Base-by-base conservation (phyloP, 2,888 invertebrate genomes). In the Oxyteleia sp. region DNA sequence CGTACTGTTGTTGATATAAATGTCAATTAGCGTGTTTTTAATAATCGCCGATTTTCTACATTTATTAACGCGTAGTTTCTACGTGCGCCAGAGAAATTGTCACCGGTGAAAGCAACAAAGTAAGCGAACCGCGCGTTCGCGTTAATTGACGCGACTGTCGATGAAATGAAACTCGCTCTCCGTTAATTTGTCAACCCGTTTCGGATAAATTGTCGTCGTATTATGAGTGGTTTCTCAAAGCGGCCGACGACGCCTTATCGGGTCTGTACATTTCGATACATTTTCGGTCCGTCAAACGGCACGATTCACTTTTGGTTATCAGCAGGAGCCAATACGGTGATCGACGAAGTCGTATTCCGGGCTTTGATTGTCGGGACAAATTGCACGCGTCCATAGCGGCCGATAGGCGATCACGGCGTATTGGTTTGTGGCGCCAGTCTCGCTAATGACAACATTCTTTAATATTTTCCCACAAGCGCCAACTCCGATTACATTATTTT, bases 311-410 rank as follows among this genome's bases (percentile, higher is more conserved):
- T 43, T 55, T 71, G 68, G 84, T 90, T 90, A 91, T 91, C 90
- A 82, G 85, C 55, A 20, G 32, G 64, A 84, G 87, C 87, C 87
- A 89, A 88, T 88, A 86, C 32, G 16, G 89, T 88, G 87, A 90
- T 89, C 87, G 87, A 81, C 80, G 63, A 18, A 57, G 26, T 59
- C 49, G 74, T 68, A 45, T 79, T 79, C 64, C 63, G 59, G 61
- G 79, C 61, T 49, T 64, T 15, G 86, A 89, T 88, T 88, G 59
- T 82, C 57, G 15, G 78, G 83, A 87, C 87, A 88, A 88, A 90
- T 87, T 89, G 86, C 81, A 69, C 80, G 84, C 80, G 78, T 85
- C 69, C 83, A 72, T 79, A 63, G 76, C 43, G 41, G 15, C 80
- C 63, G 88, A 87, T 87, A 88, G 75, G 35, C 63, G 84, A 84